Base-by-base conservation (phyloP, 2,888 invertebrate species). In the Bhutanitis thaidina region DNA sequence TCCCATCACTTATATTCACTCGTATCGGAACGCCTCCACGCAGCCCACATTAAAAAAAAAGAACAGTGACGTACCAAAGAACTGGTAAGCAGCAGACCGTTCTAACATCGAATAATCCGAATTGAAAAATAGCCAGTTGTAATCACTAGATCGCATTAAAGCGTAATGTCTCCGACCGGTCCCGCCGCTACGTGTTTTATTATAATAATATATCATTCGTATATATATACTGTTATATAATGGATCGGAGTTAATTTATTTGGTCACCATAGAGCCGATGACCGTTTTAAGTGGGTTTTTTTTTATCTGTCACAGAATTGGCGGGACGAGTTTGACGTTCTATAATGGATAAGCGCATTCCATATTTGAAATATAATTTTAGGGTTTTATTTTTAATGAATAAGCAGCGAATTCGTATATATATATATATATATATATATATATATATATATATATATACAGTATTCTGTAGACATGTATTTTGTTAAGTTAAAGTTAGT, bases 241-340 rank as follows among this genome's bases (percentile, higher is more conserved):
- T 83, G 74, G 75, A 77, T 81, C 79, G 76, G 77, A 65, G 56
- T 69, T 81, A 77, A 84, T 87, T 84, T 84, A 84, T 83, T 71
- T 77, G 79, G 75, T 81, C 85, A 77, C 62, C 57, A 58, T 51
- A 57, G 59, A 69, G 72, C 59, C 74, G 74, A 65, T 78, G 77
- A 80, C 78, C 77, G 74, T 70, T 72, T 75, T 71, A 74, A 66
- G 67, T 67, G 67, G n/a, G 64, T 68, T 64, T 65, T 43, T 72
- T 70, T 72, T 70, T 61, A 71, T 73, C 66, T 67, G 59, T 60
- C 57, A 60, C 60, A 61, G 55, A 66, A 67, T 67, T 67, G 65
- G 65, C 60, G 58, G 64, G 65, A 60, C 59, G 62, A 53, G 56
- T 65, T 66, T 56, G 54, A 62, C 61, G 57, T 61, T 59, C 57